These are phyloP conservation scores for Nomada fabriciana DNA, from an alignment of 2,888 invertebrate genomes.

Conservation along the genomic window DNA sequence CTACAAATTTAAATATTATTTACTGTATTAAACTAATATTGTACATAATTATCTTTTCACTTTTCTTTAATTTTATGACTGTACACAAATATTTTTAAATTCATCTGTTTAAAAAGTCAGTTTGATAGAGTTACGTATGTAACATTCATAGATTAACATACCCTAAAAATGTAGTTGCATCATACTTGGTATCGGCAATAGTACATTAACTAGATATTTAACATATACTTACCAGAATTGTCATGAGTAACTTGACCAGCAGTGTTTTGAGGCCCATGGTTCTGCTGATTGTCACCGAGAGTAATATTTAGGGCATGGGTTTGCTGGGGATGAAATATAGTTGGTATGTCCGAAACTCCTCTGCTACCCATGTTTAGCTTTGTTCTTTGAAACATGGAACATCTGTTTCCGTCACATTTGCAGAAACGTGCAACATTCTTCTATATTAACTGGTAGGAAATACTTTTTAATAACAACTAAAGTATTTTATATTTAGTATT, in stretches of 20 bases:
- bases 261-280: conserved; percentile 72
- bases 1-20: not conserved
- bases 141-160: too few relatives aligned
- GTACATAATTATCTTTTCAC: not conserved
- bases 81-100: not conserved
- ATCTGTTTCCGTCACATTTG: conserved; percentile 36
- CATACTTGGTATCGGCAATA: too few relatives aligned
- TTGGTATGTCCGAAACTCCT: conserved; percentile 79
- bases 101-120: not conserved
- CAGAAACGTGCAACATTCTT: conserved; percentile 1
- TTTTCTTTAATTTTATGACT: not conserved
- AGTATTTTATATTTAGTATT: too few relatives aligned
- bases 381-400: conserved; percentile 66
- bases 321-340: conserved; percentile 82
- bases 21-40: not conserved
- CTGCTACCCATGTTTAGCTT: conserved; percentile 78
- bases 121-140: not conserved
- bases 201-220: not conserved
- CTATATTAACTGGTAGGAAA: conserved; percentile 1
- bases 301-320: conserved; percentile 78
- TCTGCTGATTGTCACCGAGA: conserved; percentile 77
- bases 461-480: not conserved
- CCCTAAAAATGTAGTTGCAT: too few relatives aligned
- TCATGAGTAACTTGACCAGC: conserved; percentile 75
- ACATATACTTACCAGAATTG: conserved; percentile 69